These are phyloP conservation scores for Agelas oroides DNA, from an alignment of 37 sponge, comb jelly and placozoan genomes.

Conservation along the genomic window DNA sequence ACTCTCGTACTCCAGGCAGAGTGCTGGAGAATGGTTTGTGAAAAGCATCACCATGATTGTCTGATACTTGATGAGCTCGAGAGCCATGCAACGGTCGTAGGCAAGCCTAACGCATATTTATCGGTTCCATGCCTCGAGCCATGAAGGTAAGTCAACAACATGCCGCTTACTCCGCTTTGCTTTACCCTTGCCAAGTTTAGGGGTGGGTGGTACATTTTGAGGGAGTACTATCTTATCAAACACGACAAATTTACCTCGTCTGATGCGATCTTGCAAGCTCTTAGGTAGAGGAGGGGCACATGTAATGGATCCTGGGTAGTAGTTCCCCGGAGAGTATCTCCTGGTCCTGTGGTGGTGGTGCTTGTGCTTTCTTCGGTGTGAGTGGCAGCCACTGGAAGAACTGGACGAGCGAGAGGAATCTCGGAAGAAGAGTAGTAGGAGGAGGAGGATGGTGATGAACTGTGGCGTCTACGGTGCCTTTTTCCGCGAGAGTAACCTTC, in stretches of 20 bases:
- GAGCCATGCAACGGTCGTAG: conserved; percentile 13
- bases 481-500: not conserved
- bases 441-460: not conserved
- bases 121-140: conserved; percentile 58
- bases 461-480: not conserved
- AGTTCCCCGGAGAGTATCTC: not conserved
- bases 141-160: conserved; percentile 21
- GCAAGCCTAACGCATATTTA: conserved; percentile 3
- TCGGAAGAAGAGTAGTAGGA: too few species aligned
- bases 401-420: not conserved
- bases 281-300: conserved; percentile 25
- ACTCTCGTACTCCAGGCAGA: conserved; percentile 26
- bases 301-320: not conserved
- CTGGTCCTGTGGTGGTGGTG: not conserved
- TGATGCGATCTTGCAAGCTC: not conserved
- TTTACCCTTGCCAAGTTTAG: not conserved
- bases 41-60: conserved; percentile 17
- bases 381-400: not conserved
- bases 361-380: not conserved
- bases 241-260: conserved; percentile 31
- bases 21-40: not conserved
- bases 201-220: not conserved
- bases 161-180: not conserved
- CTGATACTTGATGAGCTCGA: conserved; percentile 50
- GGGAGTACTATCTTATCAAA: conserved; percentile 32